Evolutionary conservation across 2,113 vertebrate genomes (phyloP).

Genomic region (Callionymus lyra): DNA sequence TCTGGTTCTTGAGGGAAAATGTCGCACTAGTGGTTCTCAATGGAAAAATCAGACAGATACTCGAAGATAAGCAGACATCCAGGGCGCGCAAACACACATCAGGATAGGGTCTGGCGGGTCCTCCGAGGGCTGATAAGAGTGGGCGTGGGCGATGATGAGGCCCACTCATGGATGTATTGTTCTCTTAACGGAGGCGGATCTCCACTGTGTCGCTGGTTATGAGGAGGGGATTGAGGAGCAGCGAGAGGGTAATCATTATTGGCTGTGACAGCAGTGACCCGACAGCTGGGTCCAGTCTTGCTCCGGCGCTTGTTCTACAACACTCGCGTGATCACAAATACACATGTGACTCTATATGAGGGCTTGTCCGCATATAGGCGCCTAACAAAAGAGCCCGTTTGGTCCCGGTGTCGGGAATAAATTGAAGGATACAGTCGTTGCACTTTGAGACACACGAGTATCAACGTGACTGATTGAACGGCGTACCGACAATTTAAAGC

Average conservation of each 20-base stretch:
- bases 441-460: slow-evolving; percentile 24
- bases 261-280: slow-evolving; percentile 67
- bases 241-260: slow-evolving; percentile 70
- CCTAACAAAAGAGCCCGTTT: slow-evolving; percentile 26
- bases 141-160: slow-evolving; percentile 66
- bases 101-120: slow-evolving; percentile 36
- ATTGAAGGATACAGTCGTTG: slow-evolving; percentile 16
- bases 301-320: slow-evolving; percentile 69
- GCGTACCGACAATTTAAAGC: slow-evolving; percentile 4
- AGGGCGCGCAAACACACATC: slow-evolving; percentile 12
- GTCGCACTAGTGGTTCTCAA: slow-evolving; percentile 37
- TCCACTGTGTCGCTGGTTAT: slow-evolving; percentile 56
- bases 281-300: slow-evolving; percentile 72
- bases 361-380: slow-evolving; percentile 12
- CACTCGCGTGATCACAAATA: slow-evolving; percentile 45
- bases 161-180: slow-evolving; percentile 64
- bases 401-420: slow-evolving; percentile 11
- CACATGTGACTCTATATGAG: slow-evolving; percentile 12
- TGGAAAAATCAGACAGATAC: slow-evolving; percentile 51
- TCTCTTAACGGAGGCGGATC: slow-evolving; percentile 60
- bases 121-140: slow-evolving; percentile 61
- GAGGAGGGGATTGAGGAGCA: slow-evolving; percentile 63
- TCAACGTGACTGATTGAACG: slow-evolving; percentile 1
- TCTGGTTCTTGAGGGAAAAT: slow-evolving; percentile 33
- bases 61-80: slow-evolving; percentile 61